Base-by-base conservation (phyloP, 2,113 vertebrate genomes). In the Panurus biarmicus region DNA sequence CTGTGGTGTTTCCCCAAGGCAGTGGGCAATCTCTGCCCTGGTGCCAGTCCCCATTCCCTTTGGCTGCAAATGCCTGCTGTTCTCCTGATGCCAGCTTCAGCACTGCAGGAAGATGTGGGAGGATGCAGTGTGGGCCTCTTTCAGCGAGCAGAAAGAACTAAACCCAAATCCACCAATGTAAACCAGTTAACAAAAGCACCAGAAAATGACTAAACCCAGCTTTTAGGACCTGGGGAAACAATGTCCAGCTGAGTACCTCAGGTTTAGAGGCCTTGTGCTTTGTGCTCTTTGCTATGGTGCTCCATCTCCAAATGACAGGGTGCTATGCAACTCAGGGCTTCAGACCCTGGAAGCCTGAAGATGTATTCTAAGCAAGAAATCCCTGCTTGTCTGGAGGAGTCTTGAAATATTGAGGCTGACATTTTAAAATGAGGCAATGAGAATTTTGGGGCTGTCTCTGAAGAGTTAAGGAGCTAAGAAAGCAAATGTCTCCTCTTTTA, bases 31-130 rank as follows among this genome's bases (percentile, higher is more conserved):
- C 29, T 56, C 45, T 50, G 14, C 8, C 29, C 12, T 67, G 33
- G 29, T 16, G 18, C 10, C 40, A 45, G 10, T 44, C 21, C 12
- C 35, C 23, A 4, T 28, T 42, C 12, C 9, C n/a, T 29, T 4
- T 18, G 25, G 16, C 2, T 26, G 14, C 6, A 11, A 0, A 6
- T 3, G 3, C n/a, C n/a, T 73, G 20, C 54, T 66, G 22, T 6
- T 79, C 72, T 54, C n/a, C 40, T 31, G 50, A 23, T 12, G 14
- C 33, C 7, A 16, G 25, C n/a, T 61, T 33, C 45, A 69, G 60
- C 25, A 16, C 35, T 4, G 33, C 5, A 7, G n/a, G 12, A 9
- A 42, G 25, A 23, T 0, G 14, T 51, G 40, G 64, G 19, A 48
- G n/a, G 16, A 47, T 60, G 29, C 6, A 38, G 3, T 1, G 18